Evolutionary conservation across 2,888 invertebrate species (phyloP).

Genomic region (Drosophila putrida): DNA sequence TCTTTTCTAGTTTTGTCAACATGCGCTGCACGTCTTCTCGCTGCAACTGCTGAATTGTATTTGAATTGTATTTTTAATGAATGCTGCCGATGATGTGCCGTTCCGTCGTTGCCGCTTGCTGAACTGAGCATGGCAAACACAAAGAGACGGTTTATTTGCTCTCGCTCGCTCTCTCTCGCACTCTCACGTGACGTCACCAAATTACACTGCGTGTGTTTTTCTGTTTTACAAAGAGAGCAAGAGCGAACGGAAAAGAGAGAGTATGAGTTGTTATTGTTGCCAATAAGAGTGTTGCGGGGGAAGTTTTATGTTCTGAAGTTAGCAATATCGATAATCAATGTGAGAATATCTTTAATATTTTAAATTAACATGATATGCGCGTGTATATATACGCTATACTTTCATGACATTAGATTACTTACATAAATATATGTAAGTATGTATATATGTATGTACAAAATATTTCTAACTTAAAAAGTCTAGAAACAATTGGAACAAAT

Average conservation of each 20-base stretch:
- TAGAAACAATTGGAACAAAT: constrained; percentile 1
- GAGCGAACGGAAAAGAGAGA: constrained; percentile 1
- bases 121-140: constrained; percentile 28
- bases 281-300: neutral
- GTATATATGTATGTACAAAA: neutral
- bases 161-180: too few species aligned
- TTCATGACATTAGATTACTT: neutral
- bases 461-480: neutral
- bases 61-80: constrained; percentile 46
- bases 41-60: constrained; percentile 45
- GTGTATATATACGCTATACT: neutral
- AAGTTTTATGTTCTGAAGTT: constrained; percentile 16
- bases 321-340: constrained; percentile 46
- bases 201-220: constrained; percentile 16
- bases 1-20: neutral
- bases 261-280: neutral
- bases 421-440: neutral
- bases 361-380: neutral
- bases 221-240: neutral
- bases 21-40: constrained; percentile 44
- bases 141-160: constrained; percentile 9
- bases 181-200: constrained; percentile 19
- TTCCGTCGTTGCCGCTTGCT: constrained; percentile 18
- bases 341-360: neutral
- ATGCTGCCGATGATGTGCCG: constrained; percentile 44